These are phyloP conservation scores for Phymatocera aterrima DNA, from an alignment of 2,888 invertebrate species.

Conservation along the genomic window DNA sequence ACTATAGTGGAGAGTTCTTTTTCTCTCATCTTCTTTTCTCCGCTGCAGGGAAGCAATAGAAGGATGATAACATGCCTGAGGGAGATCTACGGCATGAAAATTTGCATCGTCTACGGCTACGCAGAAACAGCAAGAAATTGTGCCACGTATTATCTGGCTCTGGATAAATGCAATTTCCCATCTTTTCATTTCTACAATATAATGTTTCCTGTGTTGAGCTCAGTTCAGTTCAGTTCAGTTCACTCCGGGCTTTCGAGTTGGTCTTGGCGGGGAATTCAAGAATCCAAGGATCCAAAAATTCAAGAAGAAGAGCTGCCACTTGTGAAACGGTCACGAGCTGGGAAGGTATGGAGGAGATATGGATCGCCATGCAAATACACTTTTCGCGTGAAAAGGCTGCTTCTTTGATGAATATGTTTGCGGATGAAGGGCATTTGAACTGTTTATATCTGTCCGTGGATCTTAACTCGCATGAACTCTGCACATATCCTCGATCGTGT, in stretches of 20 bases:
- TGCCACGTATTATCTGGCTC: no score
- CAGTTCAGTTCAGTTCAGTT: no score
- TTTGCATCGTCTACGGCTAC: neutral
- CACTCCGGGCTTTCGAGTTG: no score
- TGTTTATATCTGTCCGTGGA: no score
- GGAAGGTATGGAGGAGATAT: neutral
- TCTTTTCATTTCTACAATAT: neutral
- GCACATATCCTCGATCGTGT: no score
- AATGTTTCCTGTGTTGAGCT: no score
- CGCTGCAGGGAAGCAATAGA: neutral
- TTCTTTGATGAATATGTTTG: neutral
- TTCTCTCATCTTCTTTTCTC: neutral
- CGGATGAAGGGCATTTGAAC: no score
- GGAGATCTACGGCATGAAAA: neutral
- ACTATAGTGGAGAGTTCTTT: no score
- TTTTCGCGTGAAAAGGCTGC: neutral
- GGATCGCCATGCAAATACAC: slow-evolving; percentile 28
- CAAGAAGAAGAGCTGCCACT: neutral
- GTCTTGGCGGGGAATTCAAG: no score
- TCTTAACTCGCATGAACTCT: no score
- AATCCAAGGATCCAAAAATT: neutral
- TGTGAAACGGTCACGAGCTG: neutral
- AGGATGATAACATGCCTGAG: neutral
- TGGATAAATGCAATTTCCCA: neutral
- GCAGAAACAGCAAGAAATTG: no score